Base-by-base conservation (phyloP, 2,888 invertebrate species). In the Liodrosophila aerea region DNA sequence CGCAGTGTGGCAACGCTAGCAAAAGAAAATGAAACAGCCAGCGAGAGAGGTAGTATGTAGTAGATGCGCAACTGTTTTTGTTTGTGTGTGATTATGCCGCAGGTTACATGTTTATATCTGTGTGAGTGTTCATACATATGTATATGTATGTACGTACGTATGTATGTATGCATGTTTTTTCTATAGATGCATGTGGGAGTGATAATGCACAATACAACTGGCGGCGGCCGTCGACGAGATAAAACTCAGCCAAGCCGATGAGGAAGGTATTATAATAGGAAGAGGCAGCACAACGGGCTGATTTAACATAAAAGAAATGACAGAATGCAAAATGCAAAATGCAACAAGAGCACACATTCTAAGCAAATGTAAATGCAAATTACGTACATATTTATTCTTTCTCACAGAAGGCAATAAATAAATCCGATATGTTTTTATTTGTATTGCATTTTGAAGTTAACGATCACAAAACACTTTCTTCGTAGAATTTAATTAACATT, bases 201-300 rank as follows among this genome's bases (percentile, higher is more conserved):
- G 71, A 71, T 71, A 71, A 71, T 72, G 67, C 63, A 72, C 67
- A 71, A 59, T 69, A 56, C 57, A 60, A 49, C 44, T 56, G 31
- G 31, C 54, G 33, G 44, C 53, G 52, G 49, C n/a, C n/a, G n/a
- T 31, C 36, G 34, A 57, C 58, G 56, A 66, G 67, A 71, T 72
- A 67, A 67, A 71, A 56, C 47, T 51, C 33, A 66, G 52, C 56
- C 50, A 43, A 67, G 30, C 64, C 40, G 31, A 27, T 4, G 11
- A 37, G 36, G 13, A 53, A 54, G 51, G 44, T 41, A 64, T 18
- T 39, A 43, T 30, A 34, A 45, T 29, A 69, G 60, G 37, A 69
- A 60, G 31, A 56, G 50, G 53, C 45, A 45, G 41, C 45, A 51
- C 37, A 64, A 60, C 71, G 54, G 46, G 53, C 15, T 43, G 27